Base-by-base conservation (phyloP, 2,113 vertebrate species). In the Sturnus vulgaris region DNA sequence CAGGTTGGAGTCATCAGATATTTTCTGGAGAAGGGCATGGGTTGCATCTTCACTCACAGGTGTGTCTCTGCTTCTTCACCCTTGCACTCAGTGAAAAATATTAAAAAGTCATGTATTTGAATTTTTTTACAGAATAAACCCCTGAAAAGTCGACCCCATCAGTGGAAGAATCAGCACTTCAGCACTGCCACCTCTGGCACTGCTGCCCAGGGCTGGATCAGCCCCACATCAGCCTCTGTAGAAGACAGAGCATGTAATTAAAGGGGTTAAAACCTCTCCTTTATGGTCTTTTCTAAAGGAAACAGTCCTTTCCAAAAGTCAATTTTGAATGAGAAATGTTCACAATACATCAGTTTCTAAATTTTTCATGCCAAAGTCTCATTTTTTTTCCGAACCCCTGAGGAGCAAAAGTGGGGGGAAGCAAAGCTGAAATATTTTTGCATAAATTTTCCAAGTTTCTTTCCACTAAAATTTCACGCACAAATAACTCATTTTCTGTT, bases 211-310 rank as follows among this genome's bases (percentile, higher is more conserved):
- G 37, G 28, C 42, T 44, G n/a, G 49, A 72, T 44, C 35, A 50
- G 49, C 35, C 20, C 31, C 37, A 4, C 3, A 4, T 31, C 19
- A 37, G 25, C 22, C 46, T 23, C 53, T 0, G 0, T 15, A 15
- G 15, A 44, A 76, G 28, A 30, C 2, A 15, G n/a, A 13, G n/a
- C 4, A n/a, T 0, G 1, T 31, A 59, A 72, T 40, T 50, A 44
- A 33, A 71, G n/a, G 19, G 25, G 27, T 35, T 63, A 39, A 76
- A 86, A 33, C 4, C 16, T 42, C 40, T 64, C 35, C 39, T n/a
- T 3, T 16, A 14, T 6, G 10, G 31, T 15, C 20, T 56, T 70
- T 70, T 65, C 22, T 19, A 71, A 47, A 87, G 30, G 46, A 72
- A 80, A 68, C 2, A 10, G 5, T 11, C 9, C 71, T 69, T 64